Conservation (phyloP, 2,888 invertebrate species). For the Drosophila nigritarsus region DNA sequence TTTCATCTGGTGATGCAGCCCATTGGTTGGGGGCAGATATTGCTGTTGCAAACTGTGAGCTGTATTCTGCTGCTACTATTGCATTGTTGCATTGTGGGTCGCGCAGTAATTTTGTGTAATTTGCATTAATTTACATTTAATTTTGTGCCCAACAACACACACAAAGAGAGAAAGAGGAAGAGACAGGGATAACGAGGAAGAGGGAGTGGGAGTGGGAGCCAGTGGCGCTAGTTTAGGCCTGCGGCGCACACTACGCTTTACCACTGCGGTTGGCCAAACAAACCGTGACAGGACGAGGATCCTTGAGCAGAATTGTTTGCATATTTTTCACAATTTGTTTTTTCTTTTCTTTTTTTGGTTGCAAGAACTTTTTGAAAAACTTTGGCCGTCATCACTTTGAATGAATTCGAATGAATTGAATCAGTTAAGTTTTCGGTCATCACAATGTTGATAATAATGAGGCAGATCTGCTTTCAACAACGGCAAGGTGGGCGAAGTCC, state of each 20-base stretch:
- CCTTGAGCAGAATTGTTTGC: slow-evolving; percentile 46
- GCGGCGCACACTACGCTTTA: slow-evolving; percentile 53
- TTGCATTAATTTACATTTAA: slow-evolving; percentile 82
- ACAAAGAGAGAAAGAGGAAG: background rate
- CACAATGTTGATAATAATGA: slow-evolving; percentile 24
- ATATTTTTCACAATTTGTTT: slow-evolving; percentile 12
- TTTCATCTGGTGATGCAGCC: slow-evolving; percentile 64
- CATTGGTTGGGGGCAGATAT: slow-evolving; percentile 28
- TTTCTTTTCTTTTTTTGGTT: slow-evolving; percentile 12
- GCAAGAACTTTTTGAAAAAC: slow-evolving; percentile 51
- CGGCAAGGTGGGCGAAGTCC: slow-evolving; percentile 44
- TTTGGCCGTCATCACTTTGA: slow-evolving; percentile 61
- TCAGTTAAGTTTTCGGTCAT: slow-evolving; percentile 52
- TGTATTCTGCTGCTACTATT: slow-evolving; percentile 34
- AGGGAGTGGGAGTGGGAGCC: slow-evolving; percentile 13
- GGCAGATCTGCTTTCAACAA: background rate
- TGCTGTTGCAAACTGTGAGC: slow-evolving; percentile 17
- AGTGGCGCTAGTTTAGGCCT: slow-evolving; percentile 60
- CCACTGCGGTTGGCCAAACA: slow-evolving; percentile 41
- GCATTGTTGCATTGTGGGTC: slow-evolving; percentile 48
- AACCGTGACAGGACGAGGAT: slow-evolving; percentile 50
- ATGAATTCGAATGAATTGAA: slow-evolving; percentile 69
- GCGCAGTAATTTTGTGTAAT: slow-evolving; percentile 74
- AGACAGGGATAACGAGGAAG: background rate
- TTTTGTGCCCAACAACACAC: slow-evolving; percentile 53